phyloP scores from a whole-genome alignment of 2,113 vertebrate genomes.

The Callocephalon fimbriatum region DNA sequence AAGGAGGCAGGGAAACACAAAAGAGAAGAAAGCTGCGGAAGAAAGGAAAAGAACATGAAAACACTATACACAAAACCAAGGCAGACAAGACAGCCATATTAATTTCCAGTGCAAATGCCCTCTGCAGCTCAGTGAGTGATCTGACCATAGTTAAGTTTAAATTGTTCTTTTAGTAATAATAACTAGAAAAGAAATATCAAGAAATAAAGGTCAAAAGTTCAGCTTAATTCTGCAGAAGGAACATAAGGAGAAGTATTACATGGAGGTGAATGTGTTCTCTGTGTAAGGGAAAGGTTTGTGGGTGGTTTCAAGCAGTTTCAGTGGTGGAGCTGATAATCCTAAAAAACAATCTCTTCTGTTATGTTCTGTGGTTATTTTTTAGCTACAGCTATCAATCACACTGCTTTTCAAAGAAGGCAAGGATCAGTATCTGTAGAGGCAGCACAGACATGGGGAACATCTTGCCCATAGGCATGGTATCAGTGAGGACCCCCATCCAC shows the following conservation, averaged over 20 bases:
- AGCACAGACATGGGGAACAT: background rate
- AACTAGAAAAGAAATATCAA: background rate
- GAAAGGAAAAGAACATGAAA: conserved; percentile 51
- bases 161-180: background rate
- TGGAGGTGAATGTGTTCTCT: background rate
- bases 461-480: background rate
- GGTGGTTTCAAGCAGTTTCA: conserved; percentile 42
- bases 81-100: conserved; percentile 18
- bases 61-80: conserved; percentile 15
- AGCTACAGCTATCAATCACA: background rate
- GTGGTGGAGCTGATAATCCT: background rate
- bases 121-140: background rate
- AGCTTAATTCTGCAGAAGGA: background rate
- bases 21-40: conserved; percentile 36
- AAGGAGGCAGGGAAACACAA: conserved; percentile 29
- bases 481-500: background rate
- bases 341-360: background rate
- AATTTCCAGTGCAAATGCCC: conserved; percentile 10
- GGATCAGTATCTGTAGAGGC: background rate
- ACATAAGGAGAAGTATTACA: background rate
- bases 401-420: background rate
- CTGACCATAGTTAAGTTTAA: background rate
- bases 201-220: background rate
- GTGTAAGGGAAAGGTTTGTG: background rate
- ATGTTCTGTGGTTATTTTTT: background rate